Percentiles rank a stretch among this genome's conserved stretches.
These are phyloP conservation scores for Benitochromis conjunctus DNA, from an alignment of 2,113 vertebrate genomes.

Conservation along the genomic window DNA sequence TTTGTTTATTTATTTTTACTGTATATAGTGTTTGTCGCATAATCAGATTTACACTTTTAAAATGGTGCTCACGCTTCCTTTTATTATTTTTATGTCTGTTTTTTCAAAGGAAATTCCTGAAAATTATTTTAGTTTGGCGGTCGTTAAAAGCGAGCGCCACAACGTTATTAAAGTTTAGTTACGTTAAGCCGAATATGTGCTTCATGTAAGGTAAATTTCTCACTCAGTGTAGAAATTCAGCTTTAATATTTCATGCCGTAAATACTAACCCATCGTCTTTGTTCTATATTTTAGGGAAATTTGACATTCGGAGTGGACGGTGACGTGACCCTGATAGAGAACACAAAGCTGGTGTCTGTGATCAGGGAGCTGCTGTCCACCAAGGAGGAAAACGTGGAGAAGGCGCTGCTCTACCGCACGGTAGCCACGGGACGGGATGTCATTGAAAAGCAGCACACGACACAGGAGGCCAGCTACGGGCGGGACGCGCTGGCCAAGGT, in stretches of 20 bases:
- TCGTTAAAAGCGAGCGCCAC: not conserved
- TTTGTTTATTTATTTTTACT: not conserved
- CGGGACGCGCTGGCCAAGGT: slow-evolving; percentile 96
- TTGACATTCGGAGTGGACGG: slow-evolving; percentile 87
- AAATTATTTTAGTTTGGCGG: not conserved
- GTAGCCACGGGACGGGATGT: slow-evolving; percentile 91
- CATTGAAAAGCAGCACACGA: slow-evolving; percentile 95
- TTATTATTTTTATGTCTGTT: not conserved
- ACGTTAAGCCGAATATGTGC: not conserved
- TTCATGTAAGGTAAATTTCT: not conserved
- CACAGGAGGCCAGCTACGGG: slow-evolving; percentile 90
- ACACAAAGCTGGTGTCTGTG: slow-evolving; percentile 78
- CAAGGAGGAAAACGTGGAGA: slow-evolving; percentile 86
- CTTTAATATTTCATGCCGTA: not conserved
- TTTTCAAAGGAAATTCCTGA: not conserved
- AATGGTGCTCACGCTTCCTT: not conserved
- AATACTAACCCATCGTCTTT: not conserved
- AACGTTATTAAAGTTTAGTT: not conserved
- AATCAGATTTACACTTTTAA: not conserved
- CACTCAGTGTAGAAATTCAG: rapidly evolving
- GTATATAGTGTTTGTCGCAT: not conserved
- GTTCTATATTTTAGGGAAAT: slow-evolving; percentile 80
- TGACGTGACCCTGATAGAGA: slow-evolving; percentile 87
- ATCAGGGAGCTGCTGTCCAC: slow-evolving; percentile 85
- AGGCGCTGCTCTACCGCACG: slow-evolving; percentile 90